These are phyloP conservation scores for Macropis europaea DNA, from an alignment of 2,888 invertebrate species.

Conservation along the genomic window DNA sequence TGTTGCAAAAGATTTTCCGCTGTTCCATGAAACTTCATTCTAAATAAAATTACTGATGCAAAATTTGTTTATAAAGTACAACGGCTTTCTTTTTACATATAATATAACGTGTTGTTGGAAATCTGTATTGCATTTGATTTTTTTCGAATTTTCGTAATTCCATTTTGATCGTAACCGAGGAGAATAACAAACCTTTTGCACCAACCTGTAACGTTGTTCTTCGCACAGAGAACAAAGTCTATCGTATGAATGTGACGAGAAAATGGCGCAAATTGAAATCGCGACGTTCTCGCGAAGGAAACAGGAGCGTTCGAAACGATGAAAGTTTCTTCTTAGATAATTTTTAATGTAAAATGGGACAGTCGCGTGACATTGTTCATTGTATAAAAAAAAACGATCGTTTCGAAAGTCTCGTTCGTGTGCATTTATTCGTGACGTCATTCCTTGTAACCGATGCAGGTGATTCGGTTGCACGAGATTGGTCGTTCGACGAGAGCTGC, in stretches of 20 bases:
- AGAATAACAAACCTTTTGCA: too few relatives aligned
- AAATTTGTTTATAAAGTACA: too few relatives aligned
- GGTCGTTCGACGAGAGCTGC: slow-evolving; percentile 70
- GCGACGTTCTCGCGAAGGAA: neutral
- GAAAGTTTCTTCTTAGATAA: slow-evolving; percentile 21
- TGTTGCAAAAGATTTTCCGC: too few relatives aligned
- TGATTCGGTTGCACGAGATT: slow-evolving; percentile 36
- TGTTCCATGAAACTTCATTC: too few relatives aligned
- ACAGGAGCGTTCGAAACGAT: neutral
- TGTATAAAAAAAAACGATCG: slow-evolving; percentile 22
- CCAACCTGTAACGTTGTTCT: too few relatives aligned
- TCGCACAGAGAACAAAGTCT: neutral
- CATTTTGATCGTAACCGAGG: too few relatives aligned
- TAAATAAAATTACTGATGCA: too few relatives aligned
- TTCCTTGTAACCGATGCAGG: slow-evolving; percentile 56
- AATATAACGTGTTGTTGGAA: too few relatives aligned
- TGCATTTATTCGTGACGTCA: slow-evolving; percentile 67
- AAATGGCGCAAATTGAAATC: neutral
- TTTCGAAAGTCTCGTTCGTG: slow-evolving; percentile 40
- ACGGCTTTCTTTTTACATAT: too few relatives aligned
- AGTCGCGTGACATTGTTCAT: slow-evolving; percentile 3
- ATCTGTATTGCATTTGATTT: too few relatives aligned
- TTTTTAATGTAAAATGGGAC: neutral
- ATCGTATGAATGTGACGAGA: neutral
- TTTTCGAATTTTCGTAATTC: too few relatives aligned